Evolutionary conservation across 2,797 vertebrate species (phyloP).

Genomic region (Bufotes viridis): DNA sequence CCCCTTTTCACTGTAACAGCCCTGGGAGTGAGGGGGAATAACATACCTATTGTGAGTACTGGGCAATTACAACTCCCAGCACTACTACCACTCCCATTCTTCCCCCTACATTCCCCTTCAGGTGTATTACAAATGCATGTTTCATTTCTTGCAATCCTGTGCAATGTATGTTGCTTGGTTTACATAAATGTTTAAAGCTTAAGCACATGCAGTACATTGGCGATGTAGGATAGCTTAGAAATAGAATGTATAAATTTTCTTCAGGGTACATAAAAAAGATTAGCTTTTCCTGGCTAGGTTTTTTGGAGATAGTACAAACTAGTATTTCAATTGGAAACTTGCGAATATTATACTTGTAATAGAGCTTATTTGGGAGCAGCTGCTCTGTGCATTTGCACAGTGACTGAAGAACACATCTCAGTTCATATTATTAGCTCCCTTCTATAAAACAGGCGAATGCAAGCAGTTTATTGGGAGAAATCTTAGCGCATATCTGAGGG

Average conservation of each 20-base stretch:
- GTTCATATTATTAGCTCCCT: background rate
- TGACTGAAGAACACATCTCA: background rate
- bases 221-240: background rate
- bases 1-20: too few species aligned
- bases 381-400: background rate
- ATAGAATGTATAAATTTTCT: background rate
- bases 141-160: too few species aligned
- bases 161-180: background rate
- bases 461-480: background rate
- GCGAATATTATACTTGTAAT: conserved; percentile 2
- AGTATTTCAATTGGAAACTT: background rate
- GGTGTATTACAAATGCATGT: too few species aligned
- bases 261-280: background rate
- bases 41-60: too few species aligned
- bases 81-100: too few species aligned
- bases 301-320: background rate
- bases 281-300: background rate
- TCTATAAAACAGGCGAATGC: background rate
- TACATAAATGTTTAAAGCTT: background rate
- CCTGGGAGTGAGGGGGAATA: too few species aligned
- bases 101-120: too few species aligned
- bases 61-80: too few species aligned
- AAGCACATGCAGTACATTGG: background rate
- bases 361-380: background rate
- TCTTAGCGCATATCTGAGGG: background rate